Percentiles rank a stretch among this genome's conserved stretches.
Conservation (phyloP, 1,140 invertebrate genomes). For the Lordiphosa clarofinis region DNA sequence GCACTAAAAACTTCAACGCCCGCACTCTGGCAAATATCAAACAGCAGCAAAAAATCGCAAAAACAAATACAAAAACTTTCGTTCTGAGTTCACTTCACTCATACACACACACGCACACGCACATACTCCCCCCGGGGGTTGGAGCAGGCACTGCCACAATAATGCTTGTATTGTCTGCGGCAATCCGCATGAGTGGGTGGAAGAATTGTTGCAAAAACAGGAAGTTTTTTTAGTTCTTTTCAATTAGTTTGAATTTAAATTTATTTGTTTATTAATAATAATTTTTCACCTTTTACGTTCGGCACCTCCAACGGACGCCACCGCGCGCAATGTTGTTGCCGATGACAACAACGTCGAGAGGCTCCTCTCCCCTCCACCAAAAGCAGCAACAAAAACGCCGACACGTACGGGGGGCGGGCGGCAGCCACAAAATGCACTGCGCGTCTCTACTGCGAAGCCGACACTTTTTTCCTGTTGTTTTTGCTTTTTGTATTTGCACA, state of each 20-base stretch:
- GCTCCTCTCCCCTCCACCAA: too few species aligned
- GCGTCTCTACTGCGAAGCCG: conserved; percentile 19
- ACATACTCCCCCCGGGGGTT: conserved; percentile 10
- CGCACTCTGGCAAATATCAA: conserved; percentile 67
- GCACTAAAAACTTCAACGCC: conserved; percentile 75
- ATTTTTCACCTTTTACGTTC: conserved; percentile 55
- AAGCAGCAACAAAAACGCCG: conserved; percentile 19
- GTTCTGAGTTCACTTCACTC: conserved; percentile 24
- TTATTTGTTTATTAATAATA: conserved; percentile 52
- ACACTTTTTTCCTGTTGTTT: conserved; percentile 19
- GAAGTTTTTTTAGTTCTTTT: conserved; percentile 63
- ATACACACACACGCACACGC: conserved; percentile 14
- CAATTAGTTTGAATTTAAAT: conserved; percentile 49
- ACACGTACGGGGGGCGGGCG: conserved; percentile 13
- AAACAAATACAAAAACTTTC: conserved; percentile 68
- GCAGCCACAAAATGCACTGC: conserved; percentile 44
- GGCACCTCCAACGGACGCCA: too few species aligned
- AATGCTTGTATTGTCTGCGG: conserved; percentile 73
- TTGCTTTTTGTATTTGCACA: conserved; percentile 43
- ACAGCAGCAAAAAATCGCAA: conserved; percentile 45
- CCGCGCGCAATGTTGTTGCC: conserved; percentile 1
- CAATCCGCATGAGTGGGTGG: conserved; percentile 57
- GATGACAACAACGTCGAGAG: conserved; percentile 31
- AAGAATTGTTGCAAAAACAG: conserved; percentile 29
- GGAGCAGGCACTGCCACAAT: conserved; percentile 58